These are phyloP conservation scores for Malurus leucopterus DNA, from an alignment of 2,797 vertebrate species.

Conservation along the genomic window DNA sequence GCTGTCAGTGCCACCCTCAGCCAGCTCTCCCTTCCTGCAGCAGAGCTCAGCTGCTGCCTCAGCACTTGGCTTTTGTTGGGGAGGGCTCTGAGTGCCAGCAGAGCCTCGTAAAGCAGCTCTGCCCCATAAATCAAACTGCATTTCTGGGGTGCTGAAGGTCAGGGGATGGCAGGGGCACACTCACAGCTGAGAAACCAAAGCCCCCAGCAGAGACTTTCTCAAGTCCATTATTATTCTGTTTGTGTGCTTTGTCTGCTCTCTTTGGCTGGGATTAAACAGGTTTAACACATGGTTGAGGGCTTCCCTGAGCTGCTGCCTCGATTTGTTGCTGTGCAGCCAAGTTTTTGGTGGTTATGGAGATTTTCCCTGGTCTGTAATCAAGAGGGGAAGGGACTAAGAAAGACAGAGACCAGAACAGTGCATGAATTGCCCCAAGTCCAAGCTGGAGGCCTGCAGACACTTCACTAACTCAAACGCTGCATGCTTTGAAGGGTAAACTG, in stretches of 20 bases:
- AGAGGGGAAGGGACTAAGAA: neutral
- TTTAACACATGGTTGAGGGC: neutral
- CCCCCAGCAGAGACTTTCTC: constrained; percentile 8
- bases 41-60: constrained; percentile 11
- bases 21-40: neutral
- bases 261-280: neutral
- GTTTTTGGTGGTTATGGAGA: neutral
- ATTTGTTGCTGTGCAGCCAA: neutral
- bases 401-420: neutral
- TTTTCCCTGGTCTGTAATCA: neutral
- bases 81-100: neutral
- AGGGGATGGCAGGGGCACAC: neutral
- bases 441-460: neutral
- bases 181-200: neutral
- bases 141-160: constrained; percentile 25
- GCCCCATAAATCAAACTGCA: neutral
- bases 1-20: neutral
- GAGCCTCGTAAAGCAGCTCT: neutral
- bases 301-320: neutral
- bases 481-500: neutral
- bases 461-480: constrained; percentile 1
- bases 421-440: neutral
- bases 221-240: neutral
- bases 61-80: neutral
- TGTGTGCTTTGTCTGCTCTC: neutral